Evolutionary conservation across 2,888 invertebrate genomes (phyloP).

Genomic region (Rhopalosiphum nymphaeae): DNA sequence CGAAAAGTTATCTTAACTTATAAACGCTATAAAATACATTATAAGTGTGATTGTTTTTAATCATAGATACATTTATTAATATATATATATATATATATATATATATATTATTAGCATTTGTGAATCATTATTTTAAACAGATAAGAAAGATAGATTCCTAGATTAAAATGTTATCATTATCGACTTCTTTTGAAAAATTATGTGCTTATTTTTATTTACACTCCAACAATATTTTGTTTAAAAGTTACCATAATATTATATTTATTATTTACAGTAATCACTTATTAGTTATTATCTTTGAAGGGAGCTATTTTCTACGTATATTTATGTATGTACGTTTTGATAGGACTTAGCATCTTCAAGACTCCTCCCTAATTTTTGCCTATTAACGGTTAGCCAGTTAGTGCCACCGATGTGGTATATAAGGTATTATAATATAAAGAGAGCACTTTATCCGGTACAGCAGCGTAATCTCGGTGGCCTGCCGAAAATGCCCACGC

Average conservation of each 20-base stretch:
- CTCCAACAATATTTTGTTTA: background rate
- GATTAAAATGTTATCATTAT: background rate
- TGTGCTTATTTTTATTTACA: background rate
- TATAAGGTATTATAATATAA: background rate
- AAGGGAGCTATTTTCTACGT: background rate
- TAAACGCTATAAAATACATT: background rate
- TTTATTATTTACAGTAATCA: background rate
- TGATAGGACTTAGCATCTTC: background rate
- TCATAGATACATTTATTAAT: too few relatives aligned
- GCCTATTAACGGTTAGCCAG: too few relatives aligned
- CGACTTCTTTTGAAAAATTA: background rate
- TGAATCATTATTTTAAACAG: background rate
- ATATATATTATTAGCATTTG: too few relatives aligned
- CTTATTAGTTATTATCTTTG: background rate
- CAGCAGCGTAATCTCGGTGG: background rate
- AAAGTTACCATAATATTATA: background rate
- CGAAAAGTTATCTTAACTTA: background rate
- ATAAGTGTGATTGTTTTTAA: background rate
- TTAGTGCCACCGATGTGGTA: background rate
- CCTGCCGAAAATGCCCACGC: slow-evolving; percentile 28
- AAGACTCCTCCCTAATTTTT: background rate
- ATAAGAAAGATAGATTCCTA: background rate
- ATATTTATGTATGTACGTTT: background rate
- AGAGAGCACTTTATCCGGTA: background rate
- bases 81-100: too few relatives aligned